These are phyloP conservation scores for Lysandra coridon DNA, from an alignment of 2,888 invertebrate species.

Conservation along the genomic window DNA sequence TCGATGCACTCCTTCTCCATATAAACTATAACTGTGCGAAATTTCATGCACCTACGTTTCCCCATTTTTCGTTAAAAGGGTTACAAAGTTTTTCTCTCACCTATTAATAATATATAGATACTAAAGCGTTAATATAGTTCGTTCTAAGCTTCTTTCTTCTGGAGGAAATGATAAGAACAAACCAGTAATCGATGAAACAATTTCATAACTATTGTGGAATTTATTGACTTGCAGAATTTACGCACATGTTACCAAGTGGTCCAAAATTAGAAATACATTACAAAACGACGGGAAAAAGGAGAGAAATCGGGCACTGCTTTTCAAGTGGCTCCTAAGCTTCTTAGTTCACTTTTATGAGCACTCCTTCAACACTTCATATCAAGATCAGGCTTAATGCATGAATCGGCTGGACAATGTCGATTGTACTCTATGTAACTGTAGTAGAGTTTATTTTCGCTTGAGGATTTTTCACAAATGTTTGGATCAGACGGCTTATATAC, in stretches of 20 bases:
- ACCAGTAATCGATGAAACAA: neutral
- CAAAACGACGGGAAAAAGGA: slow-evolving; percentile 8
- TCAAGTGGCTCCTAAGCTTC: slow-evolving; percentile 18
- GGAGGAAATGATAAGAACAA: neutral
- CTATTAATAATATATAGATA: too few relatives aligned
- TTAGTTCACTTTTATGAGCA: slow-evolving; percentile 20
- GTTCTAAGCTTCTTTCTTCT: neutral
- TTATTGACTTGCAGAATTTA: neutral
- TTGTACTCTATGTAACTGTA: neutral
- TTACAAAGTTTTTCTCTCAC: too few relatives aligned
- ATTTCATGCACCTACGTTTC: too few relatives aligned
- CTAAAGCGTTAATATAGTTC: neutral
- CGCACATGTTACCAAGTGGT: neutral
- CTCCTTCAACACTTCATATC: slow-evolving; percentile 24
- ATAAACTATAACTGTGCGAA: too few relatives aligned
- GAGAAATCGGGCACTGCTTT: neutral
- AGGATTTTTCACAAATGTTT: neutral
- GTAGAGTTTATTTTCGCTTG: slow-evolving; percentile 8
- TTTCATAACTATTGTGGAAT: neutral
- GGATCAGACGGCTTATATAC: slow-evolving; percentile 12
- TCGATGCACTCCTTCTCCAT: too few relatives aligned
- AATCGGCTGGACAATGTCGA: neutral
- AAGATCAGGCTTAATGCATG: slow-evolving; percentile 20
- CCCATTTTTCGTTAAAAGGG: too few relatives aligned
- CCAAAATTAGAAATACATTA: neutral